Conservation (phyloP, 2,888 invertebrate genomes). For the Drosophila atroscutellata region DNA sequence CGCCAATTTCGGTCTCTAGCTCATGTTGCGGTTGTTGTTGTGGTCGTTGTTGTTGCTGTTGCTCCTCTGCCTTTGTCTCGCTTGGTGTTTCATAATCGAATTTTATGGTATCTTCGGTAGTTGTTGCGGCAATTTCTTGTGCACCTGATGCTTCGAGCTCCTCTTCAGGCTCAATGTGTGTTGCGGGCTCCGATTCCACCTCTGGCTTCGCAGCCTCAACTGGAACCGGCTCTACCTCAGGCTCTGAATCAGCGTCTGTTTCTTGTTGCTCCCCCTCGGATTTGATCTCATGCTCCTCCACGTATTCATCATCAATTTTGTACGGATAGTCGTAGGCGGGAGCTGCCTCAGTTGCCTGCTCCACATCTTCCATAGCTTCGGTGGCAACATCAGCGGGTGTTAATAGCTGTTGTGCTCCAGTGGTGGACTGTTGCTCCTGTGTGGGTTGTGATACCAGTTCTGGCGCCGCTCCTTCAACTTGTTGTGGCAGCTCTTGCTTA, state of each 20-base stretch:
- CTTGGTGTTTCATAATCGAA: conserved; percentile 78
- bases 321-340: conserved; percentile 82
- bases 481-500: conserved; percentile 8
- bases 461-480: background rate
- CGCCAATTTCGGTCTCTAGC: conserved; percentile 28
- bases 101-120: conserved; percentile 79
- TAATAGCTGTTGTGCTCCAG: conserved; percentile 61
- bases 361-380: conserved; percentile 48
- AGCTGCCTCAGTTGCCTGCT: conserved; percentile 51
- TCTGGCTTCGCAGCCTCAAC: conserved; percentile 4
- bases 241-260: background rate
- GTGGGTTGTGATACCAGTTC: conserved; percentile 3
- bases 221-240: conserved; percentile 9
- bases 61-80: conserved; percentile 53
- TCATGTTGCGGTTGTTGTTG: conserved; percentile 28
- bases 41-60: conserved; percentile 20
- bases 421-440: conserved; percentile 42
- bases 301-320: conserved; percentile 82
- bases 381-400: conserved; percentile 65
- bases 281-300: conserved; percentile 66
- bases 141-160: conserved; percentile 62
- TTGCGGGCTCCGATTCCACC: background rate
- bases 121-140: conserved; percentile 51
- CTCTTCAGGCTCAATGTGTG: conserved; percentile 31
- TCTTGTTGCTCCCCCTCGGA: conserved; percentile 36